Evolutionary conservation across 2,113 vertebrate genomes (phyloP).

Genomic region (Phalacrocorax aristotelis): DNA sequence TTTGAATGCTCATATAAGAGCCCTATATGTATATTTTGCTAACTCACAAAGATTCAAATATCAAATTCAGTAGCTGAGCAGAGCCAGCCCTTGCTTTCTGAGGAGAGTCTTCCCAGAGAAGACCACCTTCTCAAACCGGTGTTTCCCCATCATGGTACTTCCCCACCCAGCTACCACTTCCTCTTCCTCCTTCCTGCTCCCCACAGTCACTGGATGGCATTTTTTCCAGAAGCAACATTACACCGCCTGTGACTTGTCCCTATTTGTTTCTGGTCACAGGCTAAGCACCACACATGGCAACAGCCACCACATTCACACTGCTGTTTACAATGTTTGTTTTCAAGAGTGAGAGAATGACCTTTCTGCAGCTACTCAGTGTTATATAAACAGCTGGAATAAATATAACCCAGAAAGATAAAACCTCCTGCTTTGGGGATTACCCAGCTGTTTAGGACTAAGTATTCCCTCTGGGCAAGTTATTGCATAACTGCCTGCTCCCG

Average conservation of each 20-base stretch:
- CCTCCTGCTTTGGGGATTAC: slow-evolving; percentile 13
- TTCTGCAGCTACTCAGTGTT: slow-evolving; percentile 12
- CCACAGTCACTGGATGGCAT: too few species aligned
- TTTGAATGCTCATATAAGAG: not conserved
- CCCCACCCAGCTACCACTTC: not conserved
- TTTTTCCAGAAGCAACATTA: not conserved
- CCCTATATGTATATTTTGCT: not conserved
- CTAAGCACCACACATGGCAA: not conserved
- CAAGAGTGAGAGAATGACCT: not conserved
- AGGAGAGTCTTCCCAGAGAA: not conserved
- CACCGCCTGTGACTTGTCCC: not conserved
- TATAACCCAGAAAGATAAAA: not conserved
- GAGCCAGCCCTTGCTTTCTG: not conserved
- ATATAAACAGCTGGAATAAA: slow-evolving; percentile 32
- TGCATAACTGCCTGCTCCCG: not conserved
- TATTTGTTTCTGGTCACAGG: not conserved
- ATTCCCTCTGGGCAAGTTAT: not conserved
- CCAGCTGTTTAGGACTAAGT: not conserved
- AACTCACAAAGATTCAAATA: not conserved
- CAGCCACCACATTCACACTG: not conserved
- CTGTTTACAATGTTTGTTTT: not conserved
- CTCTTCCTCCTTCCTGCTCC: not conserved
- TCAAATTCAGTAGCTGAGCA: not conserved
- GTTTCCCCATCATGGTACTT: not conserved
- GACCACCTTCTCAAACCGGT: not conserved